Base-by-base conservation (phyloP, 2,888 invertebrate species). In the Gymnoscelis rufifasciata region DNA sequence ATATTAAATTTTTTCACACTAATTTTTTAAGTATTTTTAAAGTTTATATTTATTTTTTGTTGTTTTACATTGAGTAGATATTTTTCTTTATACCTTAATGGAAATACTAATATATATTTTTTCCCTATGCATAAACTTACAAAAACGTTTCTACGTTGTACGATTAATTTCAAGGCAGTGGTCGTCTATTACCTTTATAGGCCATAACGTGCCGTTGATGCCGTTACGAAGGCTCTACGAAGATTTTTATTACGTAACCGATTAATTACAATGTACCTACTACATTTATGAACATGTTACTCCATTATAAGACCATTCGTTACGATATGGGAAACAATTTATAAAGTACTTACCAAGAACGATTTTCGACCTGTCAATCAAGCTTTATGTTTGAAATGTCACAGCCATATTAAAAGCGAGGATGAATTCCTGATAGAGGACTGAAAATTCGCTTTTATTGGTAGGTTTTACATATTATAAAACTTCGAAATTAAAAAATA, bases 161-260 rank as follows among this genome's bases (percentile, higher is more conserved):
- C 35, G 36, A 29, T 30, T 39, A 24, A 46, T 29, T 36, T 28
- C 36, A 15, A 15, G 24, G 28, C 33, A 40, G 13, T 26, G 19
- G 23, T 19, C 38, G 44, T 37, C 40, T 38, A 42, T 42, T 28
- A 51, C 43, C 46, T 54, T 49, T 44, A 51, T 49, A 23, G 46
- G 41, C 38, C 38, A 44, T 54, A 48, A 51, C 44, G 29, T 38
- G 40, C 45, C 44, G 24, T 15, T 44, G 47, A 33, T 43, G 48
- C 48, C 27, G 47, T 54, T 48, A 38, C 35, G 10, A 39, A 23
- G 38, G 43, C 43, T 44, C 39, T 29, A 24, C 29, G 30, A 11
- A 28, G 38, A 46, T 51, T 51, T 47, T 51, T 54, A 51, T 51
- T 44, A 38, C 46, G 24, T 30, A 31, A 31, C 46, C 42, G 39